These are phyloP conservation scores for Siphlonurus alternatus DNA, from an alignment of 2,888 invertebrate species.

Conservation along the genomic window DNA sequence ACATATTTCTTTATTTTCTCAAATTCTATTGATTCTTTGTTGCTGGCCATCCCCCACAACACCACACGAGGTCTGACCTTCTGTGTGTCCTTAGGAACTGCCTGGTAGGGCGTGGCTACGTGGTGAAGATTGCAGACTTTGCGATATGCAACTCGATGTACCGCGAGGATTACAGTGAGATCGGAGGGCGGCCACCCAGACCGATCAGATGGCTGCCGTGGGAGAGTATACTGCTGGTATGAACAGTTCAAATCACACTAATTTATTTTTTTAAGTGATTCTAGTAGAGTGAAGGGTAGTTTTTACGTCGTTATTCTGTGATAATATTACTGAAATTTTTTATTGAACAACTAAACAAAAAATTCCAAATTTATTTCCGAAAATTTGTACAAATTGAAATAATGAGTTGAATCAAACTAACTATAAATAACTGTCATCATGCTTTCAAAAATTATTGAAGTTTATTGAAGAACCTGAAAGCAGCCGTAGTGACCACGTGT, in stretches of 20 bases:
- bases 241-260: constrained; percentile 1
- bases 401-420: too few species aligned
- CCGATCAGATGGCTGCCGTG: constrained; percentile 47
- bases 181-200: constrained; percentile 39
- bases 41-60: too few species aligned
- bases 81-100: constrained; percentile 44
- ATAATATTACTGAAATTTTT: background rate
- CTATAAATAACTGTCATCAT: too few species aligned
- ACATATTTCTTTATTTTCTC: too few species aligned
- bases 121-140: constrained; percentile 42
- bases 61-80: too few species aligned
- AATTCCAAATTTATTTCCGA: too few species aligned
- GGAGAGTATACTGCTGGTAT: constrained; percentile 45
- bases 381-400: too few species aligned
- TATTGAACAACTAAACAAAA: background rate
- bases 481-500: too few species aligned
- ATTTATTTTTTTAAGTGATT: constrained; percentile 12
- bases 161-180: constrained; percentile 43
- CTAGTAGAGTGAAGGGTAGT: background rate
- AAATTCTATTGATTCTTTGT: too few species aligned
- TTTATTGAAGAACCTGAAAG: too few species aligned
- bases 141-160: constrained; percentile 45
- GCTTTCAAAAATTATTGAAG: too few species aligned
- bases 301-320: background rate
- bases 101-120: constrained; percentile 39